Evolutionary conservation across 2,113 vertebrate species (phyloP), one percentile per base, ranked within the genome.

Genomic region (Onychostruthus taczanowskii): DNA sequence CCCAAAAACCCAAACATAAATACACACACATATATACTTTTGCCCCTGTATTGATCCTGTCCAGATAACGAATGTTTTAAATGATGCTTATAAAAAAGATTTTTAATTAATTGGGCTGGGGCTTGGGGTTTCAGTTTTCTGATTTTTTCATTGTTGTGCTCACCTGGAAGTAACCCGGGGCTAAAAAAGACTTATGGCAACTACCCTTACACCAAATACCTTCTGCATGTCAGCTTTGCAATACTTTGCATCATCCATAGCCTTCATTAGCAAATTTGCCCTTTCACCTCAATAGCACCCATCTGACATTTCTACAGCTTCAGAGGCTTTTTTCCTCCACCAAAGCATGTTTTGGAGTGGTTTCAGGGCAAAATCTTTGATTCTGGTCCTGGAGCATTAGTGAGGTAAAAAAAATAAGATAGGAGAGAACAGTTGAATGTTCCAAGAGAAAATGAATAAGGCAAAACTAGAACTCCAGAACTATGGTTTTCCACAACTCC

Each of bases 291-390:
- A 87, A 66, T 12, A 89, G 78, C 37, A 82, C 74, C 44, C 19
- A 72, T 82, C 50, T 73, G 49, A 81, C 78, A 89, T 68, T 93
- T 76, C 58, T 70, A 91, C 46, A 85, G 49, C 39, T 87, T 87
- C 74, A 93, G 82, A 95, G 49, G 41, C 47, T 86, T 79, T 80
- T 89, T 24, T 81, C 41, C 77, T 76, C 39, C 62, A 56, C 56
- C 37, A 91, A 84, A 95, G 68, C 50, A 74, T 1, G 0, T 76
- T 44, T 80, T 39, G 37, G 80, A 43, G 33, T 87, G 46, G 72
- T 95, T 95, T 93, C 67, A 80, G 83, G 75, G 55, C 58, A 93
- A 80, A 77, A 66, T 86, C 53, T 92, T 90, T 79, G 53, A 79
- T 90, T 93, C 35, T 72, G 24, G 49, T 83, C 44, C 62, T 46